Conservation (phyloP, 2,113 vertebrate species). For the Xenopus tropicalis region DNA sequence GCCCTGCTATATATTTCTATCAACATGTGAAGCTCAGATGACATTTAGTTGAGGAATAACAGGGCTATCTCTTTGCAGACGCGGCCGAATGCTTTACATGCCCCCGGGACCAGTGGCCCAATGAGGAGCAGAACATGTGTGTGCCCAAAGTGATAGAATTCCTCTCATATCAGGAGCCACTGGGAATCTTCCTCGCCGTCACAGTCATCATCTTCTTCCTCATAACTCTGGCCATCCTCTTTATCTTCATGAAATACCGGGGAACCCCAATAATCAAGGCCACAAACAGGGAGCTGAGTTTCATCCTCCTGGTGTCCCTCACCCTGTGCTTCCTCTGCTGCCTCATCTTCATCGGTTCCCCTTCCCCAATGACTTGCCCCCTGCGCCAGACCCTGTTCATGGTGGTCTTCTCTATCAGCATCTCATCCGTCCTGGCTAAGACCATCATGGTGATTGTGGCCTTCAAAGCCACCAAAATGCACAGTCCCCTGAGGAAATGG, state of each 20-base stretch:
- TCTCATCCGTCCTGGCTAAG: slow-evolving; percentile 72
- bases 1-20: too few species aligned
- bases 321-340: slow-evolving; percentile 40
- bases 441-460: slow-evolving; percentile 68
- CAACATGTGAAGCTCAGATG: too few species aligned
- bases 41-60: too few species aligned
- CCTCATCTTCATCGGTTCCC: slow-evolving; percentile 36
- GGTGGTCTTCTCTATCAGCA: slow-evolving; percentile 66
- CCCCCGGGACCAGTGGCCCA: too few species aligned
- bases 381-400: slow-evolving; percentile 66
- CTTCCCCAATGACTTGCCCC: slow-evolving; percentile 65
- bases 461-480: too few species aligned
- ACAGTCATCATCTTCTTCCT: not conserved
- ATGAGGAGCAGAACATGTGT: too few species aligned
- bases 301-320: slow-evolving; percentile 30
- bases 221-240: slow-evolving; percentile 15
- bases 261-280: too few species aligned
- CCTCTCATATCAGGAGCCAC: slow-evolving; percentile 18
- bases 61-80: too few species aligned
- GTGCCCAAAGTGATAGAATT: too few species aligned
- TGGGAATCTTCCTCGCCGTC: slow-evolving; percentile 24
- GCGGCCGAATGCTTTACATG: too few species aligned
- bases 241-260: too few species aligned
- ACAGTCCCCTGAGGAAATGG: slow-evolving; percentile 65
- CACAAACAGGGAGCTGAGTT: too few species aligned